phyloP scores from a whole-genome alignment of 2,113 vertebrate species.

The Poeciliopsis retropinna region DNA sequence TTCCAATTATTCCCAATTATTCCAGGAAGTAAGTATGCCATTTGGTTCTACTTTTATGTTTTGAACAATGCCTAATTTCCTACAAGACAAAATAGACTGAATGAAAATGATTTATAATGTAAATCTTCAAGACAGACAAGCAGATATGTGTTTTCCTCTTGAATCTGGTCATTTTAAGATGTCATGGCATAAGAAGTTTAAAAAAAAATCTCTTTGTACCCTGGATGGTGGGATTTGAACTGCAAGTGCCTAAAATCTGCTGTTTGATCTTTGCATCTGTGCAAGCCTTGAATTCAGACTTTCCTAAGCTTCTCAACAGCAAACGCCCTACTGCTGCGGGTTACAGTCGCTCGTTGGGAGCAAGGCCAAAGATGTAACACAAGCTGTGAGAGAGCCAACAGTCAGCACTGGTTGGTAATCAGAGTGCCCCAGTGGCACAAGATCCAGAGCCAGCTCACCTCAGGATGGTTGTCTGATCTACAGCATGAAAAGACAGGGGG shows the following conservation, averaged over 20 bases:
- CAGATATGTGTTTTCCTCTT: background rate
- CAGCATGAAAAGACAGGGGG: conserved; percentile 53
- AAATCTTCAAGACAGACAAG: background rate
- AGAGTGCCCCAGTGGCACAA: conserved; percentile 69
- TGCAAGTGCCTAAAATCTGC: conserved; percentile 3
- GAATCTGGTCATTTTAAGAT: conserved; percentile 2
- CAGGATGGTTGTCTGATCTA: conserved; percentile 72
- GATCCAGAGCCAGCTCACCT: conserved; percentile 70
- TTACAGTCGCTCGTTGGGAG: conserved; percentile 59
- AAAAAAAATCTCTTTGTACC: background rate
- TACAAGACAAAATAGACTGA: background rate
- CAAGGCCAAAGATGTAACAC: conserved; percentile 66
- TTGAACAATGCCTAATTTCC: background rate
- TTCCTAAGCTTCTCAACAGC: conserved; percentile 44
- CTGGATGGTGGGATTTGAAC: background rate
- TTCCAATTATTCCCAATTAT: too few species aligned
- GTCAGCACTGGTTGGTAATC: conserved; percentile 70
- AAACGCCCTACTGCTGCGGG: conserved; percentile 36
- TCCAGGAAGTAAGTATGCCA: background rate
- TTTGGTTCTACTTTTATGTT: background rate
- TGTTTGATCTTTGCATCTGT: conserved; percentile 36
- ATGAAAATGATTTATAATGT: background rate
- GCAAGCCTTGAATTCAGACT: conserved; percentile 21
- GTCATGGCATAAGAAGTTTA: background rate
- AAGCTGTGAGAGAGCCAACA: conserved; percentile 75